Evolutionary conservation across 2,888 invertebrate genomes (phyloP), one percentile per base, ranked within the genome.

Genomic region (Drepanosiphum platanoidis): DNA sequence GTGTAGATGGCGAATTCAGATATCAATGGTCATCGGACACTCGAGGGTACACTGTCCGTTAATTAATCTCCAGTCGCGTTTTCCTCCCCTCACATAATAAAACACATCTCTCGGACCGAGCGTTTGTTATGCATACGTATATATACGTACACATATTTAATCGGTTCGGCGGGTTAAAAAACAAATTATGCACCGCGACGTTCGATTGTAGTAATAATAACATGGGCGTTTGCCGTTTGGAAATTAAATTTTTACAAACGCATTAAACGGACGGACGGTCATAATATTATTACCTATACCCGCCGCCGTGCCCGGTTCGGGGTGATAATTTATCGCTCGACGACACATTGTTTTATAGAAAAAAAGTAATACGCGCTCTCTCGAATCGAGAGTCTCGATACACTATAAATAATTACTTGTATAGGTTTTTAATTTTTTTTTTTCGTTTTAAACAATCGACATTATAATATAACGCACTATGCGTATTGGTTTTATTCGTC

Each of bases 21-120:
- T 83, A 83, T 64, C 83, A 83, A 83, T 74, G 83, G 83, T 83
- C 83, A 83, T 83, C 74, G 74, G 74, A 83, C 42, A 75, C 83
- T 74, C 72, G 18, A 42, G 83, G 83, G 83, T 74, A 74, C 30
- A 15, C 64, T 64, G 72, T 64, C 32, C 64, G 64, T 83, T 83
- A 83, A 83, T 83, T 83, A 83, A 83, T 83, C 83, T 74, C 42
- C 5, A 64, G 64, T 27, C 32, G 32, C 52, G 52, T 74, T 74
- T 68, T 27, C 32, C 72, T 27, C 72, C 42, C 64, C 81, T 46
- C 18, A n/a, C n/a, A 3, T 32, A 74, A 61, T 82, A 34, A 72
- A 32, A 82, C 61, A 82, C 46, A 72, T 64, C 58, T 58, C 61
- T n/a, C 3, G 72, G 42, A 32, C 72, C 72, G 36, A 1, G 46